Base-by-base conservation (phyloP, 2,113 vertebrate genomes). In the Xiphias gladius region DNA sequence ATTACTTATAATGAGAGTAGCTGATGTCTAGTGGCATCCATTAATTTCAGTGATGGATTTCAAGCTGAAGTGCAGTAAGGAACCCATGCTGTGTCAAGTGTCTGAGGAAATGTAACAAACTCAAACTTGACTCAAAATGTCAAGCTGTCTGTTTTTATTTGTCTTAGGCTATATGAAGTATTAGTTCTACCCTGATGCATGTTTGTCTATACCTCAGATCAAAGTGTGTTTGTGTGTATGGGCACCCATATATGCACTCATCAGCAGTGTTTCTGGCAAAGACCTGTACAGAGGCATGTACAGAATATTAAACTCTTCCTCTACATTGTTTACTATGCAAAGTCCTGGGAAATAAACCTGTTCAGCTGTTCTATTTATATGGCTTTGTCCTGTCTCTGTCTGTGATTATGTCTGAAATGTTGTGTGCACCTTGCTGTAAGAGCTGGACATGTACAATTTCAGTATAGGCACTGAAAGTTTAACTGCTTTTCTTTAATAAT, bases 251-350 rank as follows among this genome's bases (percentile, higher is more conserved):
- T 24, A 16, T 19, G 5, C 41, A n/a, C 64, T 74, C 61, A 32
- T 54, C 41, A 46, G 11, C 41, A 35, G 39, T 87, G 80, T 57
- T 85, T 75, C 62, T 50, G 24, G 2, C 7, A 14, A 24, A 64
- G 24, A n/a, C 10, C n/a, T 55, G 72, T 37, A 19, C 57, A 68
- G 55, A 35, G 71, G 50, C 32, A 24, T 77, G 20, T 59, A 37
- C 66, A n/a, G n/a, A n/a, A n/a, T n/a, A 11, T 62, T 58, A 20
- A 66, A 46, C 48, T 74, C 50, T 41, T 32, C 30, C 1, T 87
- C 39, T 32, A 55, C 67, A 54, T 65, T 75, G 80, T 90, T 90
- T 89, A 89, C 93, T 94, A 93, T 94, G 92, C 92, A 93, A 91
- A 76, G 16, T 68, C 17, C 24, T 87, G 78, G 82, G 86, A 90